Conservation (phyloP, 2,113 vertebrate genomes). For the Ranitomeya imitator region DNA sequence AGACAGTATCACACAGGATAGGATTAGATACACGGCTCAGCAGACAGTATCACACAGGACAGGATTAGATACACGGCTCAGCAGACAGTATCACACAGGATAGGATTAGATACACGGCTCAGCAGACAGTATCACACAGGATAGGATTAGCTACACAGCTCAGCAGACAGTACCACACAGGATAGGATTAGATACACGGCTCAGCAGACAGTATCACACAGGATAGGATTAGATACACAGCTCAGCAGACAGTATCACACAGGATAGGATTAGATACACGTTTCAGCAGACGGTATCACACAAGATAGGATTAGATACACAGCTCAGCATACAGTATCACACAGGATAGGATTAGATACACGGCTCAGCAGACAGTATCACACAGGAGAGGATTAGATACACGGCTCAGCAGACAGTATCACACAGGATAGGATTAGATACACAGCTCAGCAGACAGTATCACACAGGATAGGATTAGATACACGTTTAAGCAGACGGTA, state of each 20-base stretch:
- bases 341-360: background rate
- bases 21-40: too few species aligned
- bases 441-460: conserved; percentile 3
- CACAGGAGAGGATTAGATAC: background rate
- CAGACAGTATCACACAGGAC: too few species aligned
- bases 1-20: too few species aligned
- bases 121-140: background rate
- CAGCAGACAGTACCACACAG: background rate
- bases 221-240: background rate
- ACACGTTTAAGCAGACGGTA: background rate
- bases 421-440: conserved; percentile 2
- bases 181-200: conserved; percentile 1
- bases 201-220: background rate
- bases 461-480: background rate
- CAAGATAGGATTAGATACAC: background rate
- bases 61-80: too few species aligned
- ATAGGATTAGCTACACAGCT: background rate
- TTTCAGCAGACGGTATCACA: background rate
- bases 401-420: background rate
- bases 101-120: background rate
- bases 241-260: background rate
- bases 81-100: background rate
- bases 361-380: background rate
- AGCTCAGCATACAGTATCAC: background rate
- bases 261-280: background rate